Conservation (phyloP, 2,797 vertebrate species). For the Nannoperca obscura region DNA sequence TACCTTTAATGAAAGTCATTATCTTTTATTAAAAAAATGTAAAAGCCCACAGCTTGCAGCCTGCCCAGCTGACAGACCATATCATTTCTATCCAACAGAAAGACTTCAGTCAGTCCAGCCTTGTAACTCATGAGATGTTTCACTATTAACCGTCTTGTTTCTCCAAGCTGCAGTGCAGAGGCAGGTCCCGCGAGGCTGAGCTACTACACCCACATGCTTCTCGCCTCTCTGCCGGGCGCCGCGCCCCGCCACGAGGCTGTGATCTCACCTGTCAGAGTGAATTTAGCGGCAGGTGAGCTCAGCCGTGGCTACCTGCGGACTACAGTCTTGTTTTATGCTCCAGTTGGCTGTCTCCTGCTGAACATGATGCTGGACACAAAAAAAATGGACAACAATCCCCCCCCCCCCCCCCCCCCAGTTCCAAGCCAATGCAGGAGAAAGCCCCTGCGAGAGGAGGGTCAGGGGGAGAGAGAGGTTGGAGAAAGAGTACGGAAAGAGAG, state of each 20-base stretch:
- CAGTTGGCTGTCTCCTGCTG: conserved; percentile 77
- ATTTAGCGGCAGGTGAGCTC: conserved; percentile 81
- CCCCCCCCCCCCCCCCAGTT: background rate
- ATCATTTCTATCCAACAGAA: conserved; percentile 6
- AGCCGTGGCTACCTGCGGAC: conserved; percentile 73
- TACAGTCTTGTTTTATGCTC: conserved; percentile 76
- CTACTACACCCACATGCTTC: conserved; percentile 57
- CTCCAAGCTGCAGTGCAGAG: conserved; percentile 25
- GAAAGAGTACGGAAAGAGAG: conserved; percentile 1
- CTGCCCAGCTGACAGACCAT: conserved; percentile 1
- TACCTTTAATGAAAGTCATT: conserved; percentile 50
- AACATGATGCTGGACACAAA: conserved; percentile 59
- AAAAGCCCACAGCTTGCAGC: conserved; percentile 6
- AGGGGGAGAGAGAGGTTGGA: background rate
- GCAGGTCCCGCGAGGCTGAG: conserved; percentile 38
- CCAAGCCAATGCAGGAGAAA: conserved; percentile 35
- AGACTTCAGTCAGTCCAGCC: background rate
- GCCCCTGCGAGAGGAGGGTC: conserved; percentile 6
- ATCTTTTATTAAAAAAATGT: conserved; percentile 55
- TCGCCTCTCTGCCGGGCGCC: conserved; percentile 60
- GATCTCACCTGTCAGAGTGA: conserved; percentile 81
- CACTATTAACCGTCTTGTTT: conserved; percentile 42
- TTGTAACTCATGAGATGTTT: conserved; percentile 35
- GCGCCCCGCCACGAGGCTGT: conserved; percentile 64
- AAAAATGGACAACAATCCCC: conserved; percentile 60